These are phyloP conservation scores for Tachuris rubrigastra DNA, from an alignment of 2,113 vertebrate species.

Conservation along the genomic window DNA sequence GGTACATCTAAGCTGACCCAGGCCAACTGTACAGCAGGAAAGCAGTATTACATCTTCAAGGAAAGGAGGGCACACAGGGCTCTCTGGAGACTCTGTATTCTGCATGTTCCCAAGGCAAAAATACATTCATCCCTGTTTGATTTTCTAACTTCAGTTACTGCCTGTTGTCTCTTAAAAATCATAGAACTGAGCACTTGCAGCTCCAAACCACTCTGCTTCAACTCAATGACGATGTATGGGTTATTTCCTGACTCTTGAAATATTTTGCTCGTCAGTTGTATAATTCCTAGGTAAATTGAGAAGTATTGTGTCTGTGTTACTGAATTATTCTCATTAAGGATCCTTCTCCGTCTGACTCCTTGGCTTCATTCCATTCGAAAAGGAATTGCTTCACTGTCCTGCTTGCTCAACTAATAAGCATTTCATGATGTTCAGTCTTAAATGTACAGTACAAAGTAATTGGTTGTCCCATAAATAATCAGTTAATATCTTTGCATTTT, in stretches of 20 bases:
- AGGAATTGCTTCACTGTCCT: not conserved
- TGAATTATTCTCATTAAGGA: not conserved
- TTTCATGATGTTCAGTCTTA: conserved; percentile 6
- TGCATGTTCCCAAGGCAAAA: conserved; percentile 32
- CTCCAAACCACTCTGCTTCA: conserved; percentile 17
- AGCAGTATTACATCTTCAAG: not conserved
- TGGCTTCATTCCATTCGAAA: not conserved
- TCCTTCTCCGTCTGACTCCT: not conserved
- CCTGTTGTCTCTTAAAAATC: conserved; percentile 28
- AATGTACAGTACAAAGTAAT: not conserved
- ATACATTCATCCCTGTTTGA: not conserved
- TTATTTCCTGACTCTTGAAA: not conserved
- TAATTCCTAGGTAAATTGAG: not conserved
- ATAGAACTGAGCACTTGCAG: not conserved
- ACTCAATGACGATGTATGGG: not conserved
- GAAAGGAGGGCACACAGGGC: not conserved
- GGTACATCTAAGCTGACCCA: not conserved
- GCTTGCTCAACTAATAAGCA: not conserved
- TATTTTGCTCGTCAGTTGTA: not conserved
- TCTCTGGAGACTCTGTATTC: not conserved
- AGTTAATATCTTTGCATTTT: conserved; percentile 7
- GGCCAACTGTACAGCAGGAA: not conserved
- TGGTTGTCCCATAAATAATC: conserved; percentile 4
- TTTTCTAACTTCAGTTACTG: not conserved
- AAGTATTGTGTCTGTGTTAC: not conserved